Conservation (phyloP, 2,113 vertebrate species). For the Rhineura floridana region DNA sequence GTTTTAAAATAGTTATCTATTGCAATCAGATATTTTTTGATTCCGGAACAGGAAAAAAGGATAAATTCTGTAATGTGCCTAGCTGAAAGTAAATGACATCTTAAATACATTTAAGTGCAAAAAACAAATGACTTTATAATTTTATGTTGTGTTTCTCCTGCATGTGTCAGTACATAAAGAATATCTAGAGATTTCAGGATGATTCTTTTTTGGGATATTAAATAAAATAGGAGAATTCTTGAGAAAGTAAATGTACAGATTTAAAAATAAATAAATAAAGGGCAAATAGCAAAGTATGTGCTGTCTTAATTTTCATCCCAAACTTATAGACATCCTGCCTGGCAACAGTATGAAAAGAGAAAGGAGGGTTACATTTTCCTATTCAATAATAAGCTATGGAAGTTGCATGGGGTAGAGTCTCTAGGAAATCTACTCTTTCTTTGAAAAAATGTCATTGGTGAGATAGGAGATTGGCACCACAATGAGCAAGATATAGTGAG, state of each 20-base stretch:
- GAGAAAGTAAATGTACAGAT: not conserved
- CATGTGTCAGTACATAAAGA: constrained; percentile 28
- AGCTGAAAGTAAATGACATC: not conserved
- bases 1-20: not conserved
- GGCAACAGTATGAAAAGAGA: constrained; percentile 83
- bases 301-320: constrained; percentile 83
- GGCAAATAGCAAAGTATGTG: constrained; percentile 62
- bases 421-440: constrained; percentile 99
- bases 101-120: not conserved
- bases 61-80: not conserved
- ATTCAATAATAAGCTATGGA: constrained; percentile 91
- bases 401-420: constrained; percentile 98
- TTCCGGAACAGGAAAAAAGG: constrained; percentile 36
- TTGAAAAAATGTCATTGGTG: constrained; percentile 99
- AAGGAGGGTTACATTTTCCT: constrained; percentile 87
- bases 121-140: not conserved
- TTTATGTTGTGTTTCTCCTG: not conserved
- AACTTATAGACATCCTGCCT: constrained; percentile 75
- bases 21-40: constrained; percentile 36
- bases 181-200: constrained; percentile 20
- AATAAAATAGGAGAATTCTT: constrained; percentile 9
- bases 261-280: constrained; percentile 15
- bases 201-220: constrained; percentile 8
- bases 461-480: constrained; percentile 99
- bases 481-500: constrained; percentile 97